A percentile compares a stretch with the other conserved stretches of the same genome.
These are phyloP conservation scores for Chloroclystis v-ata DNA, from an alignment of 2,888 invertebrate genomes.

Conservation along the genomic window DNA sequence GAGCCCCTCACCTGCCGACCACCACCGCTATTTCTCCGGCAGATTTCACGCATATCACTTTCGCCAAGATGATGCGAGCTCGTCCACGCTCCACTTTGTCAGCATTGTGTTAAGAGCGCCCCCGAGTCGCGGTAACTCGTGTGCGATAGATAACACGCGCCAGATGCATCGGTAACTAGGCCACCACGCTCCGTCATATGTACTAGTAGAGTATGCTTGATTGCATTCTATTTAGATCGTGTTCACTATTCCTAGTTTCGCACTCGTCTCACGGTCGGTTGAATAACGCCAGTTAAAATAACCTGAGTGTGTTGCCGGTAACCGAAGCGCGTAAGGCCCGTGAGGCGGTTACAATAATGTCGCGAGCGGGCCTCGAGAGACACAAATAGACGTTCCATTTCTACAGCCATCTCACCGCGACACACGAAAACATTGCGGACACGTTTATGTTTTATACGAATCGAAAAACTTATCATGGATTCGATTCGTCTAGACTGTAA, in stretches of 20 bases:
- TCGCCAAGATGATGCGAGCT: slow-evolving; percentile 54
- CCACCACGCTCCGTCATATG: slow-evolving; percentile 61
- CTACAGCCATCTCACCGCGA: slow-evolving; percentile 66
- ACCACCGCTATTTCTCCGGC: slow-evolving; percentile 46
- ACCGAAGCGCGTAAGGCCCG: slow-evolving; percentile 55
- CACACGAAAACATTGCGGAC: slow-evolving; percentile 68
- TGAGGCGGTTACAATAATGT: slow-evolving; percentile 66
- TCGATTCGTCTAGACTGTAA: slow-evolving; percentile 8
- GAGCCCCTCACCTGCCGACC: slow-evolving; percentile 48
- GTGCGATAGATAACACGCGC: slow-evolving; percentile 52
- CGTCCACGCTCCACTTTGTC: slow-evolving; percentile 48
- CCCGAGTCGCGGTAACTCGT: slow-evolving; percentile 34
- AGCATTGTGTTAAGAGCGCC: slow-evolving; percentile 23
- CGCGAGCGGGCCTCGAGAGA: slow-evolving; percentile 72
- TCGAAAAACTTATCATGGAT: slow-evolving; percentile 34
- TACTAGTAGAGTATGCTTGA: slow-evolving; percentile 49
- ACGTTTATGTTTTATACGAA: slow-evolving; percentile 55
- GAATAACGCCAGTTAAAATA: slow-evolving; percentile 34
- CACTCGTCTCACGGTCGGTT: slow-evolving; percentile 21
- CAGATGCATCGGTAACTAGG: slow-evolving; percentile 68
- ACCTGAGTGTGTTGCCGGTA: slow-evolving; percentile 40
- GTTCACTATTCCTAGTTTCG: slow-evolving; percentile 13
- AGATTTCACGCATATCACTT: slow-evolving; percentile 70
- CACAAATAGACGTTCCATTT: slow-evolving; percentile 76
- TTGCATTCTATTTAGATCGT: slow-evolving; percentile 43